Percentiles rank a stretch among this genome's conserved stretches.
Conservation (phyloP, 2,113 vertebrate genomes). For the Anas platyrhynchos region DNA sequence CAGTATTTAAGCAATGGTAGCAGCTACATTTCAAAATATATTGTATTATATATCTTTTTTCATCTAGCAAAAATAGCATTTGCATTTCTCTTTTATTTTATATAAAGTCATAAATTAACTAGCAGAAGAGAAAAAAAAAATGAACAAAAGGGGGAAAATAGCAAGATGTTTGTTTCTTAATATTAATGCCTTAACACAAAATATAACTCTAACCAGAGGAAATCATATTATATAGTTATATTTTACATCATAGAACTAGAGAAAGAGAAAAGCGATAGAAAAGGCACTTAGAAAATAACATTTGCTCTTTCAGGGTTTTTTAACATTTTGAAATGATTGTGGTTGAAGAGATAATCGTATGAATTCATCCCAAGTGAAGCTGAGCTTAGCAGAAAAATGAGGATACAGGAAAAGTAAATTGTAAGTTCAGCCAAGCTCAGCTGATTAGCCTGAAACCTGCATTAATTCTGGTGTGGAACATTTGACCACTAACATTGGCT, state of each 20-base stretch:
- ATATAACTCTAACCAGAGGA: background rate
- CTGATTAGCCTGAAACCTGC: background rate
- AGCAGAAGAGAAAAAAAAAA: background rate
- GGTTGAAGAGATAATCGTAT: background rate
- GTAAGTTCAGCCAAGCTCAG: background rate
- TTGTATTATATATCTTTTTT: background rate
- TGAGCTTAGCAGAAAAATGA: background rate
- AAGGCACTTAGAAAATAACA: background rate
- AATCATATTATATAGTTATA: background rate
- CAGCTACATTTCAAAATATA: background rate
- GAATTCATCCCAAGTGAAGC: background rate
- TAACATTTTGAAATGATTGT: background rate
- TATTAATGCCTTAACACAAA: background rate
- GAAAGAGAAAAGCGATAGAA: background rate
- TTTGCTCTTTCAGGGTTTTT: background rate
- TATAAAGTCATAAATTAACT: background rate
- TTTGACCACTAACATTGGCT: background rate
- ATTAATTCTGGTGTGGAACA: background rate
- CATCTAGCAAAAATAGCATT: background rate
- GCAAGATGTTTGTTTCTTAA: rapidly evolving
- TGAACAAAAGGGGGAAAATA: no score
- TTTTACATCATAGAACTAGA: background rate
- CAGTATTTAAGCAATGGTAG: background rate
- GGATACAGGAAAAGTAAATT: background rate
- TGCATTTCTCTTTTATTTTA: background rate